Evolutionary conservation across 92 coral and sea anemone species (phyloP), one percentile per base, ranked within the genome.

Genomic region (Galaxea fascicularis): DNA sequence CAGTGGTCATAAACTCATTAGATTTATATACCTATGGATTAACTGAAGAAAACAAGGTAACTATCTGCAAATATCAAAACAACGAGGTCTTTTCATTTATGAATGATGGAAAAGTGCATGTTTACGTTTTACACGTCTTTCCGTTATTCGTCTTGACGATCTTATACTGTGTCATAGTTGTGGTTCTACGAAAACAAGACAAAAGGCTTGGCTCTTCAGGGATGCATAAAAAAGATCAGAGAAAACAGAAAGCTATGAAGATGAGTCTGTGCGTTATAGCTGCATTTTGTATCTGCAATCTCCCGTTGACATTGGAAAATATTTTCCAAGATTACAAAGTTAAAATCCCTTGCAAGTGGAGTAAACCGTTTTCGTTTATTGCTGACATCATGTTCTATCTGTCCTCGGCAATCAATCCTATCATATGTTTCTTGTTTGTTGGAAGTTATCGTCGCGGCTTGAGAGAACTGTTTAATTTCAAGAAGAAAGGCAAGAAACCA

Each of bases 361-460:
- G 8, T 4, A 74, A 74, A 26, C 62, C 47, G 25, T 7, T 53
- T 54, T 51, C 39, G 11, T 26, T 49, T 24, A 25, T 73, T 47
- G 84, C 68, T 29, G 76, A 80, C 22, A 49, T 85, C 59, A 35
- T 86, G 71, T 74, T 71, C 14, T 85, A 65, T 41, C 26, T 82
- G 8, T 79, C 86, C 16, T 74, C 87, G 10, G 78, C 93, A 0
- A 29, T 80, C 13, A 90, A 90, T 74, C 90, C 87, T 0, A 77
- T 88, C n/a, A 78, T 90, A 13, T 90, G 87, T 80, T 90, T 90
- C 86, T 18, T 68, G 7, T 90, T 90, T 20, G 71, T 90, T 18
- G 82, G 41, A 63, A 85, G 82, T 79, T 90, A 85, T 80, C 93
- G 93, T 18, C 59, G 64, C 15, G 78, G 63, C 29, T n/a, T 73